Evolutionary conservation across 2,797 vertebrate genomes (phyloP), one percentile per base, ranked within the genome.

Genomic region (Typhlichthys eigenmanni): DNA sequence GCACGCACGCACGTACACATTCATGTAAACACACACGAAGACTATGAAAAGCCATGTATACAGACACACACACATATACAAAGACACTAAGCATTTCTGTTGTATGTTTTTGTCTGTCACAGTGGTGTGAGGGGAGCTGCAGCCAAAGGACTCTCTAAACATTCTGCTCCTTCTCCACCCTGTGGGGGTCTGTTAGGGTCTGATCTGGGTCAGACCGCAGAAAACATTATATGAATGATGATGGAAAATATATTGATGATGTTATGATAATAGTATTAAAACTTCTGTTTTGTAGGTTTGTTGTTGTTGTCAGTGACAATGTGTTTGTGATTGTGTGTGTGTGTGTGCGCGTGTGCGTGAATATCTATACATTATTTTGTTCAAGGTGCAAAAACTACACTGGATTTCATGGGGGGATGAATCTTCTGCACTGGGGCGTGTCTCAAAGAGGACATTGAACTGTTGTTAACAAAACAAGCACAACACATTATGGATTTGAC

Each of bases 211-310:
- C 5, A 9, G 71, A 83, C 74, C 46, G 67, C 74, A 81, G 65
- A 82, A 78, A 73, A 68, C 62, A 64, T 84, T 85, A 29, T 85
- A 82, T 79, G 82, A 89, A 82, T 75, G 82, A 88, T 74, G 60
- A 76, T 80, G 62, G 79, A 62, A 76, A 77, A 81, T 66, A 79
- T 77, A 67, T 71, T 74, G 19, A 64, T 66, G 58, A 72, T 76
- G 71, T 87, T 72, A 80, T 74, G 71, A 74, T 75, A 83, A 84
- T 85, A 84, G 74, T 85, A 92, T 88, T 91, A 91, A 91, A 91
- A 81, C 68, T 66, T 72, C 80, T 85, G 76, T 85, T 90, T 87
- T 88, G 66, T 86, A 89, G 71, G 43, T 29, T 29, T 29, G 24
- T 29, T 29, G 24, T 29, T 29, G 24, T 29, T 29, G 24, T 29